Conservation (phyloP, 1,140 invertebrate genomes). For the Papilio dardanus region DNA sequence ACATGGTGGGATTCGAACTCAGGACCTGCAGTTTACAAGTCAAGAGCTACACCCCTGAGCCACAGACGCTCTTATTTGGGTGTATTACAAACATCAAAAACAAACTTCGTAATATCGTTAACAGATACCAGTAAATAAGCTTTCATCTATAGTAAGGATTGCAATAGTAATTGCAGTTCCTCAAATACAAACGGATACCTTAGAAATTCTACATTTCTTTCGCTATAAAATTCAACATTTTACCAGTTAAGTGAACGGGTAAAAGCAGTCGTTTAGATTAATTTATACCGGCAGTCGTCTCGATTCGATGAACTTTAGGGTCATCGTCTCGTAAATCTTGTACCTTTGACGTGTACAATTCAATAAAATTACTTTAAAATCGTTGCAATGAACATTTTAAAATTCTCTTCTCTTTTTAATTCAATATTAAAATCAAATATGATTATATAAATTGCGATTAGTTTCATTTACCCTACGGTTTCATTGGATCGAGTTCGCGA, state of each 20-base stretch:
- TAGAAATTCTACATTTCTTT: slow-evolving; percentile 15
- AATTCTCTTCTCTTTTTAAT: neutral
- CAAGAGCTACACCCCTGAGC: too few species aligned
- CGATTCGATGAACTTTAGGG: slow-evolving; percentile 39
- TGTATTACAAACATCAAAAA: neutral
- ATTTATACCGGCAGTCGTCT: slow-evolving; percentile 36
- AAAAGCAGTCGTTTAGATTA: slow-evolving; percentile 39
- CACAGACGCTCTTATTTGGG: too few species aligned
- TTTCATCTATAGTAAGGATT: neutral
- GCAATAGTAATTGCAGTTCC: too few species aligned
- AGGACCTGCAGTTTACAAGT: too few species aligned
- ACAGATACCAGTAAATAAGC: neutral
- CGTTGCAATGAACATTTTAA: slow-evolving; percentile 8
- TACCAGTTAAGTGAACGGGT: slow-evolving; percentile 30
- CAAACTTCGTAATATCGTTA: neutral
- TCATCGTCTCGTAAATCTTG: slow-evolving; percentile 38
- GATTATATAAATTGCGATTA: too few species aligned
- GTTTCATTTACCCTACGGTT: too few species aligned
- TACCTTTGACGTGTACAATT: slow-evolving; percentile 28
- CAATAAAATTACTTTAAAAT: slow-evolving; percentile 34
- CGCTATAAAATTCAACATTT: slow-evolving; percentile 18
- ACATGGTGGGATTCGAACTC: too few species aligned
- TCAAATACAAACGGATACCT: neutral
- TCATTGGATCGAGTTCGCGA: too few species aligned
- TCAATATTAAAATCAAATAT: too few species aligned